A percentile compares a stretch with the other conserved stretches of the same genome.
Evolutionary conservation across 2,888 invertebrate genomes (phyloP).

Genomic region (Elmis aenea): DNA sequence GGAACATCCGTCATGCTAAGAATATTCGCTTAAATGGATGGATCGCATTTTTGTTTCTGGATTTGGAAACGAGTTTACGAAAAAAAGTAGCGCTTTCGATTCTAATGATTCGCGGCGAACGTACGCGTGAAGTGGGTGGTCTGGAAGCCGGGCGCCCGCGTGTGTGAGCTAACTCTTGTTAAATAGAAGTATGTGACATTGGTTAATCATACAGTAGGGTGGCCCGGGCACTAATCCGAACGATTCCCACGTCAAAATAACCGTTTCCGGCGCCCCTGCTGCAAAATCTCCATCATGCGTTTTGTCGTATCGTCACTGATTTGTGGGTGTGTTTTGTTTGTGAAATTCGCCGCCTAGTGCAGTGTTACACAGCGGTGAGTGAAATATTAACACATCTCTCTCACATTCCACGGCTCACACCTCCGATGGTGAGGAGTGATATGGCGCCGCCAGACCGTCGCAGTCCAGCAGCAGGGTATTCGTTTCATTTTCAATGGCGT

Average conservation of each 20-base stretch:
- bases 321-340: slow-evolving; percentile 37
- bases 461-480: slow-evolving; percentile 28
- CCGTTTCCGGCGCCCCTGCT: slow-evolving; percentile 29
- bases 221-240: slow-evolving; percentile 19
- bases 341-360: slow-evolving; percentile 34
- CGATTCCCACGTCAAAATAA: slow-evolving; percentile 24
- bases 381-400: slow-evolving; percentile 43
- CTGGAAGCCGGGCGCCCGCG: slow-evolving; percentile 10
- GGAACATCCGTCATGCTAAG: too few relatives aligned
- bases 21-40: too few relatives aligned
- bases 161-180: slow-evolving; percentile 23
- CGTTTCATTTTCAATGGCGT: slow-evolving; percentile 29
- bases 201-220: slow-evolving; percentile 25
- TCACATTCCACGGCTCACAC: slow-evolving; percentile 41
- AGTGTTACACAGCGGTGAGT: slow-evolving; percentile 33
- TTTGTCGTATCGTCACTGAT: slow-evolving; percentile 27
- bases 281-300: slow-evolving; percentile 23
- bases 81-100: not conserved
- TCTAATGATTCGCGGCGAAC: not conserved
- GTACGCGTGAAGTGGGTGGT: slow-evolving; percentile 13
- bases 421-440: slow-evolving; percentile 43
- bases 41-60: too few relatives aligned
- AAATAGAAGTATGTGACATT: slow-evolving; percentile 22
- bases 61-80: too few relatives aligned
- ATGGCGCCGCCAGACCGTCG: slow-evolving; percentile 37